Evolutionary conservation across 2,888 invertebrate species (phyloP).

Genomic region (Drosophila diplacantha): DNA sequence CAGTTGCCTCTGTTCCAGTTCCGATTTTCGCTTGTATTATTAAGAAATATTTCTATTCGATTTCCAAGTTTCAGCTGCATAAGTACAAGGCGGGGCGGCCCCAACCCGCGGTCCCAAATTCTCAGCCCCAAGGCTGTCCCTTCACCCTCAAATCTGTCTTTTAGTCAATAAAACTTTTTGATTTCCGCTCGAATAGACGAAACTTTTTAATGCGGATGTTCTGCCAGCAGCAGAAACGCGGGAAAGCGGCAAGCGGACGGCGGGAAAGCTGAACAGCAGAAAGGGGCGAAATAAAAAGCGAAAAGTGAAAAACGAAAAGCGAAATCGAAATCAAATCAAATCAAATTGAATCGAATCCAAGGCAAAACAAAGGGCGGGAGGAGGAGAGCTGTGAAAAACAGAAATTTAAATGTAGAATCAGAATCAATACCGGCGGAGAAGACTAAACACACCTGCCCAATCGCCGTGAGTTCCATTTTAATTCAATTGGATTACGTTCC

Average conservation of each 20-base stretch:
- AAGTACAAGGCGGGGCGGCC: background rate
- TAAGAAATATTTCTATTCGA: conserved; percentile 48
- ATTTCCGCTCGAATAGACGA: conserved; percentile 67
- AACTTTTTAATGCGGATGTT: conserved; percentile 68
- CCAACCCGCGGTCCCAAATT: background rate
- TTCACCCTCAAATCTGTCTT: conserved; percentile 14
- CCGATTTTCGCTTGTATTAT: conserved; percentile 37
- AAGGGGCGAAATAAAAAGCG: conserved; percentile 25
- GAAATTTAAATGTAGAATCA: conserved; percentile 60
- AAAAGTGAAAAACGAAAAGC: conserved; percentile 20
- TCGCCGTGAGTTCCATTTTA: conserved; percentile 59
- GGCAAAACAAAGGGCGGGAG: conserved; percentile 41
- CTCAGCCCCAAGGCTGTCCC: conserved; percentile 4
- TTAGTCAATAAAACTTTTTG: conserved; percentile 69
- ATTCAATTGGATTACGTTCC: conserved; percentile 66
- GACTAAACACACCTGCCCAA: conserved; percentile 45
- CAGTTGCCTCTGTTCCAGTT: conserved; percentile 40
- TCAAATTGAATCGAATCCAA: conserved; percentile 58
- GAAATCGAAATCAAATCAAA: conserved; percentile 44
- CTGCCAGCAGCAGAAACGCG: conserved; percentile 33
- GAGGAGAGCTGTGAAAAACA: conserved; percentile 21
- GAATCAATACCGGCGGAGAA: conserved; percentile 27
- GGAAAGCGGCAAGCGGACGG: conserved; percentile 27
- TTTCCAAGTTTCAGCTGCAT: conserved; percentile 45
- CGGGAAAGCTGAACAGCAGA: conserved; percentile 25